Percentiles rank a stretch among this genome's conserved stretches.
Conservation (phyloP, 2,797 vertebrate genomes). For the Lycodopsis pacificus region DNA sequence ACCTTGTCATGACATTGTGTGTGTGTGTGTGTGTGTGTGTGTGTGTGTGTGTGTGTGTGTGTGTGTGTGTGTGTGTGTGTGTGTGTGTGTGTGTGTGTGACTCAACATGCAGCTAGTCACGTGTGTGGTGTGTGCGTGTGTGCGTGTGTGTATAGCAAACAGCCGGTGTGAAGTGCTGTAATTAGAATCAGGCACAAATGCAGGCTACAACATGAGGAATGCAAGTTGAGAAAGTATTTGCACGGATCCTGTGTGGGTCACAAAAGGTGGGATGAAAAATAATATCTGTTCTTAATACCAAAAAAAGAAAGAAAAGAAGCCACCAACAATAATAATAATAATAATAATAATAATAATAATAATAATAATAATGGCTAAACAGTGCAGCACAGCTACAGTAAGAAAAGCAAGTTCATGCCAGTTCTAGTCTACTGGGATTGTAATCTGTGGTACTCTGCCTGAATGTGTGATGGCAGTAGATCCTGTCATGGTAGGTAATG, state of each 20-base stretch:
- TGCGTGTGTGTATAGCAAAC: background rate
- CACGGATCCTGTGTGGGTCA: background rate
- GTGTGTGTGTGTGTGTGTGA: constrained; percentile 4
- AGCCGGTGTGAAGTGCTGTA: background rate
- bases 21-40: constrained; percentile 4
- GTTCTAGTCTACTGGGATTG: background rate
- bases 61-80: constrained; percentile 2
- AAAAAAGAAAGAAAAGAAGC: background rate
- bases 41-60: background rate
- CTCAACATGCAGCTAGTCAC: background rate
- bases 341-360: too few relatives aligned
- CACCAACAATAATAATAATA: too few relatives aligned
- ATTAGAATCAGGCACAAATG: constrained; percentile 1
- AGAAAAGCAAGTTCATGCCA: background rate
- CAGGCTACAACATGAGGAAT: constrained; percentile 1
- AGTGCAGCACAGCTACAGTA: background rate
- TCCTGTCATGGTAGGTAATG: too few relatives aligned
- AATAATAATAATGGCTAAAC: background rate
- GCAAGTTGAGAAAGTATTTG: background rate
- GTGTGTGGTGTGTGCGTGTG: constrained; percentile 6
- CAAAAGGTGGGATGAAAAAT: background rate
- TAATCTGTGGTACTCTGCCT: too few relatives aligned
- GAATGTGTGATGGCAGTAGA: too few relatives aligned
- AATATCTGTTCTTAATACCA: background rate
- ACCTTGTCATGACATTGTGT: constrained; percentile 1